Percentiles rank a stretch among this genome's conserved stretches.
These are phyloP conservation scores for Oncorhynchus clarkii DNA, from an alignment of 2,113 vertebrate species.

Conservation along the genomic window DNA sequence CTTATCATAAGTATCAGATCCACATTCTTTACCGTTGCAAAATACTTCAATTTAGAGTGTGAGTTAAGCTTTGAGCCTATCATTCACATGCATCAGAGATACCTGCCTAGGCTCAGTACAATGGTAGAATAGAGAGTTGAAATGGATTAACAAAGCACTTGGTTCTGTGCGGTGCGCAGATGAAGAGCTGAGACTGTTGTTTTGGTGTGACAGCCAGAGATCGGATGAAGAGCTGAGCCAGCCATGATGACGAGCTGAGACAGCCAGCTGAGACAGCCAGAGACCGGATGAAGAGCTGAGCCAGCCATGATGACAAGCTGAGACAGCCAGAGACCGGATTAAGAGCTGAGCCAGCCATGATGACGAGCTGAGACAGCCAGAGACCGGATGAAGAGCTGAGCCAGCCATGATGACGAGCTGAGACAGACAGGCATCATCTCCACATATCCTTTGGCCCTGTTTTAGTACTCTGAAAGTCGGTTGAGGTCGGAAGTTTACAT, in stretches of 20 bases:
- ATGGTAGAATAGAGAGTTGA: neutral
- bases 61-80: neutral
- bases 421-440: constrained; percentile 13
- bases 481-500: too few relatives aligned
- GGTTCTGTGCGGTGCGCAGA: neutral
- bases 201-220: constrained; percentile 4
- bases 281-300: too few relatives aligned
- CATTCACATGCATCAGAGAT: neutral
- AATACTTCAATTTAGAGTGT: too few relatives aligned
- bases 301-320: too few relatives aligned
- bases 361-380: too few relatives aligned
- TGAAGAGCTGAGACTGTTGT: neutral
- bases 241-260: neutral
- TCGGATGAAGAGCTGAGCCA: neutral
- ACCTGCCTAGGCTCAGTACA: neutral
- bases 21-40: too few relatives aligned
- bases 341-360: too few relatives aligned
- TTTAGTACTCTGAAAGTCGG: constrained; percentile 3
- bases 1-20: too few relatives aligned
- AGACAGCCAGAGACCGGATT: too few relatives aligned
- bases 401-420: neutral
- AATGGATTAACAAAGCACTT: neutral
- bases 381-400: neutral
- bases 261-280: too few relatives aligned
- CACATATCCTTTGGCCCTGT: constrained; percentile 2